phyloP scores from a whole-genome alignment of 92 coral and sea anemone species.

The Bergia puertoricense region DNA sequence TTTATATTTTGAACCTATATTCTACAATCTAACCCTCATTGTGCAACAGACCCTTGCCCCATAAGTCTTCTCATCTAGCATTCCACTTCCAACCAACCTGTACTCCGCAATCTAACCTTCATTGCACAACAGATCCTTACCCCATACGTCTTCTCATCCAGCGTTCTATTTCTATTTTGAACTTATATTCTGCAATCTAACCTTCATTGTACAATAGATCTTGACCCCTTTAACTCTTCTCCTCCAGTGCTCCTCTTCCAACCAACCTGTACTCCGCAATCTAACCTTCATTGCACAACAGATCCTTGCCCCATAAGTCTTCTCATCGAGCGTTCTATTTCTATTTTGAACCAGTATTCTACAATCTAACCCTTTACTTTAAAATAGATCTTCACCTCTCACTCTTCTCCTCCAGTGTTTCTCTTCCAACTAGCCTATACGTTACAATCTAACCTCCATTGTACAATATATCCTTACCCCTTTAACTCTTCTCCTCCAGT shows the following conservation, averaged over 20 bases:
- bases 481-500: conserved; percentile 84
- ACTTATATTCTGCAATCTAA: conserved; percentile 45
- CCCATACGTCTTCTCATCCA: conserved; percentile 76
- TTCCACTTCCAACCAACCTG: too few relatives aligned
- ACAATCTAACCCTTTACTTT: too few relatives aligned
- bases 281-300: background rate
- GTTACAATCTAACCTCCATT: too few relatives aligned
- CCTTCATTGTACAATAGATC: background rate
- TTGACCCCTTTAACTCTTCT: background rate
- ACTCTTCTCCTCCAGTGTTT: too few relatives aligned
- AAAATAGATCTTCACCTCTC: too few relatives aligned
- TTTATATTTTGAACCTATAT: conserved; percentile 14
- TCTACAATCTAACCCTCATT: background rate
- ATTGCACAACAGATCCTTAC: conserved; percentile 45
- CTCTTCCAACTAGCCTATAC: too few relatives aligned
- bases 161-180: conserved; percentile 48
- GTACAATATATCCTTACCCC: conserved; percentile 62
- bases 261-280: too few relatives aligned
- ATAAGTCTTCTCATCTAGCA: too few relatives aligned
- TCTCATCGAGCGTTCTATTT: conserved; percentile 93
- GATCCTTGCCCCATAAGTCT: background rate
- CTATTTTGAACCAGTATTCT: conserved; percentile 72
- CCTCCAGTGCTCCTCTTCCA: too few relatives aligned
- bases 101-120: too few relatives aligned
- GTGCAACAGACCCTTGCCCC: background rate